Evolutionary conservation across 1,140 invertebrate species (phyloP), one percentile per base, ranked within the genome.

Genomic region (Bathynomus jamesi): DNA sequence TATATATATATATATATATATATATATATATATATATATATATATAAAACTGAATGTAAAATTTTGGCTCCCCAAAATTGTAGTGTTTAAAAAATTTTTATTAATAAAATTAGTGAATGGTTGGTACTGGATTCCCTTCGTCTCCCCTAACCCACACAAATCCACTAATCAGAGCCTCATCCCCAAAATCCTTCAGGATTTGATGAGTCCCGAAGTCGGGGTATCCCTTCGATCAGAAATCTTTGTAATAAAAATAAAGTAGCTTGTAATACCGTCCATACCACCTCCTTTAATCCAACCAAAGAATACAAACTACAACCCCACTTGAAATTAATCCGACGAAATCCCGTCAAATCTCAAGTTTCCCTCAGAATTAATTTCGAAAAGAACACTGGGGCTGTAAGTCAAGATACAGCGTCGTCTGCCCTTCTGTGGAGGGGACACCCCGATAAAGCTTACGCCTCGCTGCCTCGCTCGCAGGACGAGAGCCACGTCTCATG

Each of bases 1-100:
- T 63, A 63, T 63, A 63, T 63, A 63, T 28, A 63, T 63, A 63
- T 63, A 63, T 63, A 28, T 63, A 63, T 63, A 63, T 62, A 63
- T 63, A 63, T 63, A 63, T 63, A 63, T 63, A 63, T 63, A 63
- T 28, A 63, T 63, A 28, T 63, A 63, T 63, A 63, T 28, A 63
- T 28, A 63, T 63, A 63, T 62, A 63, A 24, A 63, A 11, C 2
- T 53, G 5, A 17, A 5, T 53, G 5, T 53, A 5, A 17, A 5
- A 1, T 1, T 53, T 1, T 63, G 61, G 2, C n/a, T n/a, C n/a
- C n/a, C n/a, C n/a, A n/a, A n/a, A n/a, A n/a, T n/a, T n/a, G n/a
- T n/a, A n/a, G n/a, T n/a, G n/a, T n/a, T n/a, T n/a, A n/a, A n/a
- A n/a, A n/a, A n/a, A n/a, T n/a, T n/a, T n/a, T n/a, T n/a, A n/a